Evolutionary conservation across 2,113 vertebrate species (phyloP).

Genomic region (Hyperopisus bebe): DNA sequence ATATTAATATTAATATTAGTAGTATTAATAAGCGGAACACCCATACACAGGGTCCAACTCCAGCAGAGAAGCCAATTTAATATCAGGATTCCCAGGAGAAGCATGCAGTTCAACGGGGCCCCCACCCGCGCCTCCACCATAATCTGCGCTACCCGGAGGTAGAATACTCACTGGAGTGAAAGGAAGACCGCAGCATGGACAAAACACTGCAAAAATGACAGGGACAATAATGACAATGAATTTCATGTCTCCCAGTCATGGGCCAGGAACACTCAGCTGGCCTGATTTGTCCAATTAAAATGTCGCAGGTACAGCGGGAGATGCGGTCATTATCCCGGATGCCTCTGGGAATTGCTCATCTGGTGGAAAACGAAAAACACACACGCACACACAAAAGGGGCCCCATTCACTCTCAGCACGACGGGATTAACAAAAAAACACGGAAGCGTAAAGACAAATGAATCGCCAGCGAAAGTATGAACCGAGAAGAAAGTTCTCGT

Average conservation of each 20-base stretch:
- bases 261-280: conserved; percentile 86
- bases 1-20: conserved; percentile 48
- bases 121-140: conserved; percentile 73
- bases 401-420: conserved; percentile 25
- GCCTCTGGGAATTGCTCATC: conserved; percentile 66
- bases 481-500: conserved; percentile 19
- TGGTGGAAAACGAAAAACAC: conserved; percentile 39
- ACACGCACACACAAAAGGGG: conserved; percentile 27
- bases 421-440: conserved; percentile 1
- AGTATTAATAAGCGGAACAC: conserved; percentile 38
- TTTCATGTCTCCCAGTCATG: conserved; percentile 98
- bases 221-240: conserved; percentile 99
- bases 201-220: conserved; percentile 97
- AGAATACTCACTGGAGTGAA: conserved; percentile 90
- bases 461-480: not conserved
- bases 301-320: conserved; percentile 90
- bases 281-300: conserved; percentile 97
- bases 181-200: conserved; percentile 83
- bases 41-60: conserved; percentile 53
- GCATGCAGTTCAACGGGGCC: conserved; percentile 69
- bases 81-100: conserved; percentile 82
- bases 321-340: conserved; percentile 61
- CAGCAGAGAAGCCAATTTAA: conserved; percentile 85
- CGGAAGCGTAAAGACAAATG: not conserved
- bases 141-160: conserved; percentile 87